These are phyloP conservation scores for Rhineura floridana DNA, from an alignment of 2,113 vertebrate species.

Conservation along the genomic window DNA sequence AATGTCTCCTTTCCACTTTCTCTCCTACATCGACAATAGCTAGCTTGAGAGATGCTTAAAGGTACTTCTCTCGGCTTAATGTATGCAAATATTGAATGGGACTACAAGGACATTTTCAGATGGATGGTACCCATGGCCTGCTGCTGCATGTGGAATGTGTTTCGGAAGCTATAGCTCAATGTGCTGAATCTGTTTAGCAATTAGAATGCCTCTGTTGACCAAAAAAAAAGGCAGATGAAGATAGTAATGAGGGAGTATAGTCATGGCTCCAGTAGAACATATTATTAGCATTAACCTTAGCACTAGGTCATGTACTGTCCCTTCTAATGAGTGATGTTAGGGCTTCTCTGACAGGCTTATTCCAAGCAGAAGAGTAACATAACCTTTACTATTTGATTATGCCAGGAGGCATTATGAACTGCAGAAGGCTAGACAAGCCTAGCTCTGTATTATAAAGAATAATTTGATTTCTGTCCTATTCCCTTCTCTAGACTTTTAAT, in stretches of 20 bases:
- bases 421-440: conserved; percentile 40
- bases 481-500: conserved; percentile 46
- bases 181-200: conserved; percentile 33
- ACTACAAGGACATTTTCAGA: background rate
- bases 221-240: conserved; percentile 34
- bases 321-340: conserved; percentile 52
- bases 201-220: conserved; percentile 36
- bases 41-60: background rate
- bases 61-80: background rate
- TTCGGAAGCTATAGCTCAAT: conserved; percentile 4
- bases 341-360: conserved; percentile 49
- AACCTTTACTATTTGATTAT: conserved; percentile 58
- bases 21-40: background rate
- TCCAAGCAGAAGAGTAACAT: conserved; percentile 45
- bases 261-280: conserved; percentile 26
- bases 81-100: background rate
- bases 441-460: conserved; percentile 50
- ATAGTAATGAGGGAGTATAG: conserved; percentile 42
- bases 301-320: conserved; percentile 41
- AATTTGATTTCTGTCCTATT: conserved; percentile 51
- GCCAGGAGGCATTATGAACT: conserved; percentile 62
- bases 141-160: background rate
- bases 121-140: background rate
- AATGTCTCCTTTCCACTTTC: background rate
- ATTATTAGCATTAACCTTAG: conserved; percentile 32